phyloP scores from a whole-genome alignment of 2,113 vertebrate species.

The Petroica traversi region DNA sequence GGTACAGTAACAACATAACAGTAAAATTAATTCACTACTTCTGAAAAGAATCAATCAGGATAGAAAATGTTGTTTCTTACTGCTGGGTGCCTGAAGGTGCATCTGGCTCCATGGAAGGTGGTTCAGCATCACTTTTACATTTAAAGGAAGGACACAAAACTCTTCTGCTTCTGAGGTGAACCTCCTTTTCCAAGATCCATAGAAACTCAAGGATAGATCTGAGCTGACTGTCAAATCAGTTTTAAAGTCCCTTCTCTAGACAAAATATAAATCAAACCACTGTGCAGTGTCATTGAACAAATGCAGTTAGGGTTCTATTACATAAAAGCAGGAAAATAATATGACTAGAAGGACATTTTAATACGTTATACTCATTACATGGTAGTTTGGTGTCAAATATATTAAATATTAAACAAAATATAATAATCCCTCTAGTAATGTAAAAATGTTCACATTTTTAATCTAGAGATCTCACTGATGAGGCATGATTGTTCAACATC shows the following conservation, averaged over 20 bases:
- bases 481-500: slow-evolving; percentile 49
- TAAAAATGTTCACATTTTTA: slow-evolving; percentile 67
- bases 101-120: background rate
- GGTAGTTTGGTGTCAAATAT: slow-evolving; percentile 61
- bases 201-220: background rate
- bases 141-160: background rate
- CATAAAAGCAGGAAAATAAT: slow-evolving; percentile 49
- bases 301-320: background rate
- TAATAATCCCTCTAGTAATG: slow-evolving; percentile 68
- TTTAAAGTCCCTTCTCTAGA: background rate
- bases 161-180: background rate
- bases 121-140: background rate
- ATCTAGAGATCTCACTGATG: slow-evolving; percentile 62
- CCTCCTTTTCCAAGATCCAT: background rate
- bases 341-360: slow-evolving; percentile 56
- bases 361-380: slow-evolving; percentile 59
- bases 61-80: background rate
- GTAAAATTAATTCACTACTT: background rate
- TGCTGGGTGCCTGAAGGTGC: background rate
- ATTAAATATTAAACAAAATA: slow-evolving; percentile 70
- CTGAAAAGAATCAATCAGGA: background rate
- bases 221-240: background rate
- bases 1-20: background rate
- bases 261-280: slow-evolving; percentile 7
- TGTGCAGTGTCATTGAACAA: background rate